Percentiles rank a stretch among this genome's conserved stretches.
These are phyloP conservation scores for Chromoteleia sp. DNA, from an alignment of 2,888 invertebrate species.

Conservation along the genomic window DNA sequence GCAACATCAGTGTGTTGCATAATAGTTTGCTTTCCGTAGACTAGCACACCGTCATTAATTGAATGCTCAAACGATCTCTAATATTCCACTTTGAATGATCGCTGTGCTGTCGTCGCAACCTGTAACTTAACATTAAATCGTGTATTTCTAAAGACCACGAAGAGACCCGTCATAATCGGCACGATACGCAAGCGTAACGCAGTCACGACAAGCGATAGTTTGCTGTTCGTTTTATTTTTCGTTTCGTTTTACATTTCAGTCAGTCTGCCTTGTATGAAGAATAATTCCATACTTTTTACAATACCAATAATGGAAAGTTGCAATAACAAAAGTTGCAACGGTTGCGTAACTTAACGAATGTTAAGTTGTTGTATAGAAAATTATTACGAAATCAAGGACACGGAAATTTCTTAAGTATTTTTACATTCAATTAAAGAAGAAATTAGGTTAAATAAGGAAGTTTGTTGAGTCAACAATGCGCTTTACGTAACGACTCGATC, in stretches of 20 bases:
- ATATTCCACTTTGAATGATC: conserved; percentile 31
- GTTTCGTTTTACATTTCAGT: too few species aligned
- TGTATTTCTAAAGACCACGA: conserved; percentile 20
- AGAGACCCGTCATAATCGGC: conserved; percentile 24
- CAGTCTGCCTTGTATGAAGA: too few species aligned
- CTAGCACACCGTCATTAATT: conserved; percentile 19
- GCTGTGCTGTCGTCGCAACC: conserved; percentile 38
- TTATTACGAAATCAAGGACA: conserved; percentile 28
- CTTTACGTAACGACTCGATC: conserved; percentile 7
- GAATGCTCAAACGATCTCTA: conserved; percentile 29
- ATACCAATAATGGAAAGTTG: conserved; percentile 31
- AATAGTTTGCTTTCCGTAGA: conserved; percentile 10
- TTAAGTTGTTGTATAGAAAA: conserved; percentile 25
- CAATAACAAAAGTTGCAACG: conserved; percentile 19
- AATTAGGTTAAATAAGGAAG: conserved; percentile 18
- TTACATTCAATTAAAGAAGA: conserved; percentile 10
- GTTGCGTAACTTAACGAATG: conserved; percentile 36
- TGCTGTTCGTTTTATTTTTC: too few species aligned
- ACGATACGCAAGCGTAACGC: conserved; percentile 30
- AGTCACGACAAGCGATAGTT: conserved; percentile 24
- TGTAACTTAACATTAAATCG: conserved; percentile 40
- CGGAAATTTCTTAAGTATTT: conserved; percentile 10
- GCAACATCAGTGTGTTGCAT: conserved; percentile 1
- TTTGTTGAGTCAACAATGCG: not conserved
- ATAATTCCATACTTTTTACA: conserved; percentile 25